Percentiles rank a stretch among this genome's conserved stretches.
phyloP scores from a whole-genome alignment of 2,888 invertebrate genomes.

The Pharmacophagus antenor region DNA sequence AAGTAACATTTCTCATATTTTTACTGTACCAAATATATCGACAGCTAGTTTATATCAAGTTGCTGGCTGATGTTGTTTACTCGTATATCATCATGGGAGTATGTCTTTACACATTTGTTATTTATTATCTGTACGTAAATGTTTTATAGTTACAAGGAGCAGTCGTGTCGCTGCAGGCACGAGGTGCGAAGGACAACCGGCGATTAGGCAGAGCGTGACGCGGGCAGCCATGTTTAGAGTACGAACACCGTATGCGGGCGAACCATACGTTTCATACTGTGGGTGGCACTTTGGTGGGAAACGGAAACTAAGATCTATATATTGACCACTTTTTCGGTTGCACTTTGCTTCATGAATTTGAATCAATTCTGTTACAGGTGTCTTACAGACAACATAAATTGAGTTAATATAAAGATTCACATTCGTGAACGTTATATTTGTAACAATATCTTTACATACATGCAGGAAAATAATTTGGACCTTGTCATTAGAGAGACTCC shows the following conservation, averaged over 20 bases:
- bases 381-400: no score
- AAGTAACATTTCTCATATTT: neutral
- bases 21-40: neutral
- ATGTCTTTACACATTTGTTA: slow-evolving; percentile 10
- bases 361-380: no score
- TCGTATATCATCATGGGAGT: neutral
- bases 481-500: no score
- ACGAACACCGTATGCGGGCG: slow-evolving; percentile 2
- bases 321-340: no score
- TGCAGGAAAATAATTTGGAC: no score
- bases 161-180: slow-evolving; percentile 25
- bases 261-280: slow-evolving; percentile 15
- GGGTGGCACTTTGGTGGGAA: neutral
- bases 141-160: slow-evolving; percentile 10
- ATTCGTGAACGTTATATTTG: no score
- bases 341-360: neutral
- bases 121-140: slow-evolving; percentile 22
- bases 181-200: slow-evolving; percentile 37
- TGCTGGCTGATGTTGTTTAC: neutral
- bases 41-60: neutral
- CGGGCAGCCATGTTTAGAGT: slow-evolving; percentile 20
- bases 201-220: slow-evolving; percentile 31
- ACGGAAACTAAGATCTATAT: neutral
- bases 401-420: no score
- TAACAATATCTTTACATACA: no score